Evolutionary conservation across 2,888 invertebrate species (phyloP).

Genomic region (Nysson spinosus): DNA sequence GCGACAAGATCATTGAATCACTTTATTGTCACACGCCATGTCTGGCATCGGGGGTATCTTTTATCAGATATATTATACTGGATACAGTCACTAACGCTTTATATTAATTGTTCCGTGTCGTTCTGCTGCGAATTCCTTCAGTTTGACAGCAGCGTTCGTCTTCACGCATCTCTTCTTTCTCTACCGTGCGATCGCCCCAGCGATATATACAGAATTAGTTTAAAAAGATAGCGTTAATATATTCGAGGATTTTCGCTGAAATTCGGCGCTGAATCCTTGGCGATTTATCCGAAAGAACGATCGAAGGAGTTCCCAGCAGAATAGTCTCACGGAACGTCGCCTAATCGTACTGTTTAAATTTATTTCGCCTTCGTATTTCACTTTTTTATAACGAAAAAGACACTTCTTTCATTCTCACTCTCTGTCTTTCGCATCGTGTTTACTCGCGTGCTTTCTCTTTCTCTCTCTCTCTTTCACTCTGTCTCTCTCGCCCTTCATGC

Average conservation of each 20-base stretch:
- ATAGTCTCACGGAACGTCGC: slow-evolving; percentile 40
- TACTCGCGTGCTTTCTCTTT: slow-evolving; percentile 4
- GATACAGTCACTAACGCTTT: slow-evolving; percentile 75
- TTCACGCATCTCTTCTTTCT: slow-evolving; percentile 1
- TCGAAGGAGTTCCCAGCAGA: slow-evolving; percentile 50
- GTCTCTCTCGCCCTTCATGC: slow-evolving; percentile 13
- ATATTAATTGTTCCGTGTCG: slow-evolving; percentile 65
- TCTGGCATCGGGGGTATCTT: slow-evolving; percentile 76
- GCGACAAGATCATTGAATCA: slow-evolving; percentile 74
- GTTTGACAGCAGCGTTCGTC: slow-evolving; percentile 20
- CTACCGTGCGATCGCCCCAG: slow-evolving; percentile 11
- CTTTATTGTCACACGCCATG: slow-evolving; percentile 77
- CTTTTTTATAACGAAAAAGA: slow-evolving; percentile 35
- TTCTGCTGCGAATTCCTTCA: slow-evolving; percentile 58
- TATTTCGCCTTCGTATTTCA: slow-evolving; percentile 36
- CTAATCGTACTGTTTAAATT: slow-evolving; percentile 56
- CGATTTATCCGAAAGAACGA: neutral
- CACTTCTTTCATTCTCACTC: too few species aligned
- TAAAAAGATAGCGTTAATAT: slow-evolving; percentile 23
- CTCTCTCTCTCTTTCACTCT: slow-evolving; percentile 6
- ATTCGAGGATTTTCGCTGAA: slow-evolving; percentile 2
- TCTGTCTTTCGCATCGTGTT: slow-evolving; percentile 3
- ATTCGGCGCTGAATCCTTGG: slow-evolving; percentile 4
- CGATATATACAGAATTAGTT: slow-evolving; percentile 29
- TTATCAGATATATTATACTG: slow-evolving; percentile 74